A percentile compares a stretch with the other conserved stretches of the same genome.
Conservation (phyloP, 2,888 invertebrate genomes). For the Troglohyphantes excavatus region DNA sequence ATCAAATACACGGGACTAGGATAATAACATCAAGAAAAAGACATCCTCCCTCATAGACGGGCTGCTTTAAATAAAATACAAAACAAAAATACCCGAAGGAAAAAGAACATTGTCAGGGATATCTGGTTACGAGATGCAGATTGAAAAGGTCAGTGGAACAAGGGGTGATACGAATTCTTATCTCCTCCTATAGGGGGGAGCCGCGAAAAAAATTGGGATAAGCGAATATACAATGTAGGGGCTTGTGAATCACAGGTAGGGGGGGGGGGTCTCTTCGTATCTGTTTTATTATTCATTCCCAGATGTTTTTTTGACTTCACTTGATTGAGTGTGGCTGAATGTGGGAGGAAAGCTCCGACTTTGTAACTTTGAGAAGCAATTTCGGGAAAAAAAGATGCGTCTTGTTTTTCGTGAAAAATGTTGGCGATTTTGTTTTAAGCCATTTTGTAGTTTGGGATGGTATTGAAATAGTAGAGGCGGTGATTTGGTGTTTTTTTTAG, state of each 20-base stretch:
- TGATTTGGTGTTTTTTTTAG: no score
- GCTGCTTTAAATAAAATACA: no score
- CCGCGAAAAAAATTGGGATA: conserved; percentile 22
- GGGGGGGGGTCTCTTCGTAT: neutral
- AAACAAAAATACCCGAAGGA: no score
- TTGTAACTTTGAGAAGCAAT: neutral
- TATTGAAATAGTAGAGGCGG: no score
- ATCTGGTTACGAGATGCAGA: conserved; percentile 57
- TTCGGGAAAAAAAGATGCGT: no score
- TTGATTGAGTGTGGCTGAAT: conserved; percentile 9
- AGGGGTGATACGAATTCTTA: conserved; percentile 35
- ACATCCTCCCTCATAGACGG: no score
- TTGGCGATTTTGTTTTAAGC: no score
- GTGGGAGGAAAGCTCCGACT: neutral
- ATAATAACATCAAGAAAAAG: no score
- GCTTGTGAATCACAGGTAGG: conserved; percentile 3
- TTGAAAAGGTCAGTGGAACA: conserved; percentile 52
- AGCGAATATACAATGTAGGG: neutral
- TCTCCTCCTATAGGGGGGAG: neutral
- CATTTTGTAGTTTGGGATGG: no score
- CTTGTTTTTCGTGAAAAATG: no score
- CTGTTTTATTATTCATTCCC: conserved; percentile 61
- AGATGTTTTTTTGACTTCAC: conserved; percentile 31
- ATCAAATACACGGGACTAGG: no score
- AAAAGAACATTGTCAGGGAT: neutral